phyloP scores from a whole-genome alignment of 2,888 invertebrate species.

The Slavum lentiscoides region DNA sequence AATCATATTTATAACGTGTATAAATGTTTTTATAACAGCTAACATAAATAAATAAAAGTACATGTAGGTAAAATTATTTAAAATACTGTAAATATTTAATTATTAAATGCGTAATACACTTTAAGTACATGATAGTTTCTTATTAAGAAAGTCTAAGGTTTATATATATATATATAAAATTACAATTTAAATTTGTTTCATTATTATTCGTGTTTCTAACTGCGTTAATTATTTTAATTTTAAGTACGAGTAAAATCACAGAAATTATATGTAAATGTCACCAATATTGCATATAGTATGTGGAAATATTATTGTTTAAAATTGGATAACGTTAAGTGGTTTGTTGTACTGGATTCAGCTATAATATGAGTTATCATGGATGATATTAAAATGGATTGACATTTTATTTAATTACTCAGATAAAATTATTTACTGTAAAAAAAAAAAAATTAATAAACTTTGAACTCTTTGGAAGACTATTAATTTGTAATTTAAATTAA shows the following conservation, averaged over 20 bases:
- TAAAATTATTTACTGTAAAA: background rate
- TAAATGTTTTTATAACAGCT: background rate
- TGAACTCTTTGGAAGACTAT: background rate
- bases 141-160: background rate
- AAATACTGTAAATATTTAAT: no score
- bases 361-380: background rate
- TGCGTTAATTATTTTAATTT: background rate
- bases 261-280: no score
- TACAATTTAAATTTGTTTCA: background rate
- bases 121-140: background rate
- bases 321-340: background rate
- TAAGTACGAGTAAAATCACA: background rate
- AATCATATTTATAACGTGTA: background rate
- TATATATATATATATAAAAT: background rate
- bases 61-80: no score
- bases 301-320: background rate
- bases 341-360: background rate
- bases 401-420: slow-evolving; percentile 1
- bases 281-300: background rate
- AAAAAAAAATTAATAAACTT: background rate
- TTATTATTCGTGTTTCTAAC: background rate
- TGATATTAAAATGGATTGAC: background rate
- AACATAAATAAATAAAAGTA: background rate
- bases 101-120: no score
- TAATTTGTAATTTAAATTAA: background rate